phyloP scores from a whole-genome alignment of 1,140 invertebrate genomes.

The Ceratitis capitata region DNA sequence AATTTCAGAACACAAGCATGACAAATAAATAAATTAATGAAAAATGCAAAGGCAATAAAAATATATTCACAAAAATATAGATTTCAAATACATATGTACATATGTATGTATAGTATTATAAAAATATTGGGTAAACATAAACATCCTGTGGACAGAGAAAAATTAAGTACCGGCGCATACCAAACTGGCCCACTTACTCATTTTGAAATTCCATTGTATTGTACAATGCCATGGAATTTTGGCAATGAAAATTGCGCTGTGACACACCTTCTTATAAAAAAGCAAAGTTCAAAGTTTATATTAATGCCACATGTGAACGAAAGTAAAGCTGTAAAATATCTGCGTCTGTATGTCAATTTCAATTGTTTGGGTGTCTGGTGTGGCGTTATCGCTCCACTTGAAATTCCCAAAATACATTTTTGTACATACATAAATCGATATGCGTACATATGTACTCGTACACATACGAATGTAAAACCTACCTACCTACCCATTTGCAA shows the following conservation, averaged over 20 bases:
- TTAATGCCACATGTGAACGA: too few species aligned
- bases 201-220: neutral
- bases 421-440: neutral
- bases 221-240: neutral
- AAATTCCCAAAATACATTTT: neutral
- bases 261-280: neutral
- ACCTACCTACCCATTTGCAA: too few species aligned
- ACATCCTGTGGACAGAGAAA: neutral
- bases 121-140: too few species aligned
- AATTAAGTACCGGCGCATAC: neutral
- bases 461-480: too few species aligned
- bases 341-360: neutral
- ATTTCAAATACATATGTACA: too few species aligned
- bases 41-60: neutral
- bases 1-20: too few species aligned
- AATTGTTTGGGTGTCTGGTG: neutral
- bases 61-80: neutral
- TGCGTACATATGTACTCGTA: too few species aligned
- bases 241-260: neutral
- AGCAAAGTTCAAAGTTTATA: neutral
- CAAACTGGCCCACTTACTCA: neutral
- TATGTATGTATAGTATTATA: too few species aligned
- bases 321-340: neutral
- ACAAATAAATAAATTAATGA: too few species aligned
- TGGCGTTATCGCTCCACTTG: neutral